These are phyloP conservation scores for Chalcosyrphus nemorum DNA, from an alignment of 2,888 invertebrate genomes.

Conservation along the genomic window DNA sequence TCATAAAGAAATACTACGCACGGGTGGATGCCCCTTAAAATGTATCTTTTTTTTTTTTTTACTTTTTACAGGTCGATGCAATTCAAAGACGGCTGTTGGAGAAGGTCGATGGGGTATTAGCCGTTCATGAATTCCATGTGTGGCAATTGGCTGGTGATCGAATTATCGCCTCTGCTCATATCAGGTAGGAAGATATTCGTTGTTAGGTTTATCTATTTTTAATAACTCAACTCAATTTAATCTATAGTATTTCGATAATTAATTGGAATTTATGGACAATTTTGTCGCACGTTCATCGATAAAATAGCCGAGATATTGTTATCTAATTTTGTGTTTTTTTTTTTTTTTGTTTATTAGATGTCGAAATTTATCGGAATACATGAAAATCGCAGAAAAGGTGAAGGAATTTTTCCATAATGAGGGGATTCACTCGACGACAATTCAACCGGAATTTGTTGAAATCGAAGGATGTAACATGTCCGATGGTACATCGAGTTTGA, in stretches of 20 bases:
- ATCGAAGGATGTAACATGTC: slow-evolving; percentile 84
- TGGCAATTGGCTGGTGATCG: slow-evolving; percentile 99
- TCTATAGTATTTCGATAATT: neutral
- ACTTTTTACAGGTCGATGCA: slow-evolving; percentile 90
- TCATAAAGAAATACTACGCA: no score
- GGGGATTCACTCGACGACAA: slow-evolving; percentile 99
- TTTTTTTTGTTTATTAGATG: slow-evolving; percentile 84
- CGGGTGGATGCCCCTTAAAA: no score
- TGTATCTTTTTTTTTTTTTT: no score
- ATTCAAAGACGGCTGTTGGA: slow-evolving; percentile 93
- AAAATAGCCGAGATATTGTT: neutral
- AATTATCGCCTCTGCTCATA: slow-evolving; percentile 98
- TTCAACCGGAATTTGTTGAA: slow-evolving; percentile 98
- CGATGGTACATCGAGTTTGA: slow-evolving; percentile 82
- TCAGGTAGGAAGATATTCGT: slow-evolving; percentile 84
- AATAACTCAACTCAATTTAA: neutral
- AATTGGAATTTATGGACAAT: neutral
- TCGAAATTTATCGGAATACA: slow-evolving; percentile 96
- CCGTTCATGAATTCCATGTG: slow-evolving; percentile 98
- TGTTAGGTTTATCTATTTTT: neutral
- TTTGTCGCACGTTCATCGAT: slow-evolving; percentile 3
- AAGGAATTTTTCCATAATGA: slow-evolving; percentile 99
- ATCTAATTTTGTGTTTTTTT: neutral
- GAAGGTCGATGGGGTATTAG: slow-evolving; percentile 96
- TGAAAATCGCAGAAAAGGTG: slow-evolving; percentile 97